Evolutionary conservation across 2,113 vertebrate species (phyloP), one percentile per base, ranked within the genome.

Genomic region (Gymnocephalus cernua): DNA sequence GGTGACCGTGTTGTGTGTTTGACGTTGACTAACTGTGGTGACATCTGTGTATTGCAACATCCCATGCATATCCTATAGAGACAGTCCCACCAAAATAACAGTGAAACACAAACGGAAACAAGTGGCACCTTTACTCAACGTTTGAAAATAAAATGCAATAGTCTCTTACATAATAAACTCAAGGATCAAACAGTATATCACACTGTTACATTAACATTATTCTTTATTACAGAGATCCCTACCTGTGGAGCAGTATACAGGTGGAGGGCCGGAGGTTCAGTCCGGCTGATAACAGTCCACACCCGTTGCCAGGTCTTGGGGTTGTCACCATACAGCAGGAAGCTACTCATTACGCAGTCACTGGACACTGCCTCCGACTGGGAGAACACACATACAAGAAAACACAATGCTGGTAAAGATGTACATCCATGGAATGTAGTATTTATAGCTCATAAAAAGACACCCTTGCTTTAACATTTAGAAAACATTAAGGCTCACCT

Each of bases 241-340:
- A 99, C 98, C 97, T 98, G 97, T 25, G 95, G 96, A 45, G 94
- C 93, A 0, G 95, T 85, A 0, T 96, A 97, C 93, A 99, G 94
- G 71, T 95, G 96, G 29, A 99, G 94, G 53, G 96, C 95, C 0
- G 95, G 93, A 2, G 96, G 95, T 74, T 98, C 96, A 12, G 96
- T 94, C 71, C 95, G 95, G 44, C 95, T 95, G 73, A 98, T 95
- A 50, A 98, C 95, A 45, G 96, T 96, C 97, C 97, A 99, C 1
- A 96, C 93, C 81, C 95, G 95, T 82, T 96, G 96, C 95, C 95
- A 96, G 1, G 95, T 95, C 79, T 96, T 96, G 1, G 96, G 96
- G 79, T 95, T 95, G 85, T 97, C 96, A 79, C 95, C 95, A 21
- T 98, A 97, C 50, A 96, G 96, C 85, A 98, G 94, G 88, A 97